Evolutionary conservation across 2,113 vertebrate species (phyloP), one percentile per base, ranked within the genome.

Genomic region (Peucedramus taeniatus): DNA sequence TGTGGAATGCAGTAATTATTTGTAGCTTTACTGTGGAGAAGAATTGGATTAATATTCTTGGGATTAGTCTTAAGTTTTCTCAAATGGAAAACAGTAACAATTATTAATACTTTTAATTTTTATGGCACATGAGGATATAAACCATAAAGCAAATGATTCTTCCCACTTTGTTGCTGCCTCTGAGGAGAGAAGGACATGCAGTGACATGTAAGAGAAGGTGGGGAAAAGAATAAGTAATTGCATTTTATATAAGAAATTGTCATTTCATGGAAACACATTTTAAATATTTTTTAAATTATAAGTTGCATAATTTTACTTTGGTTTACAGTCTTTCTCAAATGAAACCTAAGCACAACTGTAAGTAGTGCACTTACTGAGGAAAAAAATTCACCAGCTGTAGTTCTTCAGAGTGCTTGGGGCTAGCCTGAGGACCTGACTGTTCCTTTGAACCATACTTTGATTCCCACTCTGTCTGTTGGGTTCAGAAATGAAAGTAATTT

Each of bases 391-490:
- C 39, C 89, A 96, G 89, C 66, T 76, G 82, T 56, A 65, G 79
- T 76, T 83, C 44, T n/a, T 64, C 39, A 23, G 40, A 40, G 83
- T 96, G 93, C 95, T 92, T 90, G 90, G 83, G 89, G 94, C 96
- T 94, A 61, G 91, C 94, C 86, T 35, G 70, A 94, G 96, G 86
- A 97, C 31, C 59, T 61, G 35, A 1, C 31, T 94, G 88, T 87
- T 96, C 83, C 84, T 96, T 83, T 95, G 93, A 97, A 94, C 84
- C 76, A 19, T 57, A 4, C 92, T 96, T 97, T 93, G 93, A 97
- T 96, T 96, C 89, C 91, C 47, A 28, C 45, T 89, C 87, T 78
- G 31, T 89, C 77, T 78, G 66, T 76, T 90, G 88, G 70, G 51
- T 54, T 96, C 45, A 17, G 57, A 96, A 97, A 90, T 85, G 47